Evolutionary conservation across 1,140 invertebrate genomes (phyloP), one percentile per base, ranked within the genome.

Genomic region (Megalonaias nervosa): DNA sequence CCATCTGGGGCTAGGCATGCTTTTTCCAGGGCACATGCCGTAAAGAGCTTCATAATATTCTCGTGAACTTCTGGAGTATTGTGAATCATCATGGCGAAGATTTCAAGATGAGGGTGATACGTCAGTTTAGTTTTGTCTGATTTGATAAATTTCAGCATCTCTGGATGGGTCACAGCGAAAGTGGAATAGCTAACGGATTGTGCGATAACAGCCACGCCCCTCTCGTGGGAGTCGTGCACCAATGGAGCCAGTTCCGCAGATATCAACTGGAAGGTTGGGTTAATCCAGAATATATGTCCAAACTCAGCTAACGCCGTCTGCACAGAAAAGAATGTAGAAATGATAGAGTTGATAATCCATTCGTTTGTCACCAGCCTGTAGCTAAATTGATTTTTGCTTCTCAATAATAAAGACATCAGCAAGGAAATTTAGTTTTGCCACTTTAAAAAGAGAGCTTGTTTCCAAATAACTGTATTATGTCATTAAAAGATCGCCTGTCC

Each of bases 151-250:
- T 74, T 72, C 17, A 78, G 23, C 76, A 78, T 73, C n/a, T 78
- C 59, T 58, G 76, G 76, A 64, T 78, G 76, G 13, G 76, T 78
- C 16, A 66, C 76, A 1, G 76, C 23, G 21, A 56, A 73, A 1
- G 76, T 78, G 3, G 76, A 26, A 58, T 73, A 78, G 58, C 69
- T 71, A 9, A 67, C 58, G 56, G 55, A 69, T 48, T 73, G 76
- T 5, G 71, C 76, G 17, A 78, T 17, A 21, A 60, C 71, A 16
- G 74, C 14, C 4, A 78, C 21, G 15, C 76, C 76, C 17, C 26
- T 38, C 59, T 78, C 70, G 71, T 78, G 76, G 16, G 76, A 78
- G n/a, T 78, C 76, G 65, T 78, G 76, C 21, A 78, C 31, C 21
- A 78, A n/a, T 3, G 76, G 62, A 19, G 76, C 76, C 11, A 78